phyloP scores from a whole-genome alignment of 30 jellyfish, hydroid and myxozoan genomes.

The Hydra vulgaris region DNA sequence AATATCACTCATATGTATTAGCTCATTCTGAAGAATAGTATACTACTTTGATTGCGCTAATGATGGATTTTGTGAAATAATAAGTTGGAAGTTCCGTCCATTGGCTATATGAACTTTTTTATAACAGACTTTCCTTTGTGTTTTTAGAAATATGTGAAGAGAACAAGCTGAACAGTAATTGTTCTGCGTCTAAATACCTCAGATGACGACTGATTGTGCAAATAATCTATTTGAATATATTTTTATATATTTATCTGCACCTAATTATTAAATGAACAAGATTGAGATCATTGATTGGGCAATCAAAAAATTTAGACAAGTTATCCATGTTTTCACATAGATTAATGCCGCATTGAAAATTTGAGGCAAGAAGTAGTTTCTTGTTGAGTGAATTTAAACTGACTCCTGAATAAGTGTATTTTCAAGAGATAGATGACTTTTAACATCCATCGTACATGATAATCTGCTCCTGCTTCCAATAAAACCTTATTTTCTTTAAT shows the following conservation, averaged over 20 bases:
- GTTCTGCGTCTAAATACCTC: background rate
- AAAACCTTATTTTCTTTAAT: too few species aligned
- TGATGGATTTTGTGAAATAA: background rate
- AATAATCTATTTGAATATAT: background rate
- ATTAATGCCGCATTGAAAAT: too few species aligned
- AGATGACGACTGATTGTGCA: background rate
- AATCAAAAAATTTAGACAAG: too few species aligned
- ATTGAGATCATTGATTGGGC: background rate
- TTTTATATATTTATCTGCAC: background rate
- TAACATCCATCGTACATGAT: too few species aligned
- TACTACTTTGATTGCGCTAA: background rate
- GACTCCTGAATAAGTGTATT: too few species aligned
- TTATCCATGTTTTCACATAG: too few species aligned
- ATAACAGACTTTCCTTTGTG: background rate
- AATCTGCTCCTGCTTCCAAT: too few species aligned
- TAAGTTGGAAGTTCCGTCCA: background rate
- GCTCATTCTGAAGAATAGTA: background rate
- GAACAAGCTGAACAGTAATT: background rate
- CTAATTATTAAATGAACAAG: background rate
- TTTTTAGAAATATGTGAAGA: background rate
- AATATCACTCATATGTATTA: too few species aligned
- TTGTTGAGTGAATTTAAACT: too few species aligned
- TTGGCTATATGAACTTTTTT: background rate
- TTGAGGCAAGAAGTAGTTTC: too few species aligned
- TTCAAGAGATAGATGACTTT: too few species aligned